Evolutionary conservation across 2,888 invertebrate species (phyloP).

Genomic region (Neoscelio sp.): DNA sequence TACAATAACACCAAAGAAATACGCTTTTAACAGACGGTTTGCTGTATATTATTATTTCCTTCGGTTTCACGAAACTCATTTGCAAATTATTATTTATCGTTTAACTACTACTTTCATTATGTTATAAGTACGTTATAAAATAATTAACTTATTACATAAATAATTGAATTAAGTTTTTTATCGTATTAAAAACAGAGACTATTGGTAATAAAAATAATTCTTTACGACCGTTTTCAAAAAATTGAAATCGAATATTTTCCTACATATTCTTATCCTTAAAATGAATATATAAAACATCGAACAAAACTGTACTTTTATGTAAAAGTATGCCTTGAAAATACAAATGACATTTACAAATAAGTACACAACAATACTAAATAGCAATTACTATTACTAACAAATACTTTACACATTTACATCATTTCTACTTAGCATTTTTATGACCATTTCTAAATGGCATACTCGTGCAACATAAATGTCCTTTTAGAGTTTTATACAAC

Average conservation of each 20-base stretch:
- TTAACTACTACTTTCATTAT: no score
- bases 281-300: background rate
- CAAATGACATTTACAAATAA: slow-evolving; percentile 1
- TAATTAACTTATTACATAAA: slow-evolving; percentile 8
- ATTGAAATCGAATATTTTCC: no score
- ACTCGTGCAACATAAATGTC: slow-evolving; percentile 59
- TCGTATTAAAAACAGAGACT: no score
- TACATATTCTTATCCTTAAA: slow-evolving; percentile 9
- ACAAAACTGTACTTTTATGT: background rate
- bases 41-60: no score
- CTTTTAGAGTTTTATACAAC: slow-evolving; percentile 24
- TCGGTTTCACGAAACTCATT: no score
- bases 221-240: no score
- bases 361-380: slow-evolving; percentile 13
- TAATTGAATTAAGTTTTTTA: slow-evolving; percentile 1
- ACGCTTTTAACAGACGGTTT: no score
- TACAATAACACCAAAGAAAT: no score
- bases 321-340: slow-evolving; percentile 7
- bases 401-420: slow-evolving; percentile 56
- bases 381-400: slow-evolving; percentile 39
- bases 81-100: no score
- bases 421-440: slow-evolving; percentile 50
- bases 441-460: slow-evolving; percentile 60
- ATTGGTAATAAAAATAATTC: no score
- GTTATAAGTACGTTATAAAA: no score